A percentile compares a stretch with the other conserved stretches of the same genome.
phyloP scores from a whole-genome alignment of 2,888 invertebrate species.

The Hemaris fuciformis region DNA sequence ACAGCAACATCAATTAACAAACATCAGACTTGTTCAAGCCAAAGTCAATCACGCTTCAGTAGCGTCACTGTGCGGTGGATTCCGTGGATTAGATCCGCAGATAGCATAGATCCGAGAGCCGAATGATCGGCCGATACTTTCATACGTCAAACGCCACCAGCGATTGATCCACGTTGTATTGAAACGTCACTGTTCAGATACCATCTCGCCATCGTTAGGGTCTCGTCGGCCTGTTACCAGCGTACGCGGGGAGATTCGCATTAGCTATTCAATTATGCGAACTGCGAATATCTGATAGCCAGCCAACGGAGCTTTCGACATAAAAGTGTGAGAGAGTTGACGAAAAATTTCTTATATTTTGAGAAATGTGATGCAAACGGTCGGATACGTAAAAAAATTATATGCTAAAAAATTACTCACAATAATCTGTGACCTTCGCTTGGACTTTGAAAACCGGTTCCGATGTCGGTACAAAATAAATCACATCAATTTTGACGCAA shows the following conservation, averaged over 20 bases:
- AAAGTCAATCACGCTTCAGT: constrained; percentile 4
- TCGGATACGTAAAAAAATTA: background rate
- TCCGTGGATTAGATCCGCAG: constrained; percentile 44
- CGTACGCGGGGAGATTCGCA: constrained; percentile 52
- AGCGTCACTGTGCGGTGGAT: constrained; percentile 31
- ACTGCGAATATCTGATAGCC: constrained; percentile 64
- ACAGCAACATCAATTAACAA: constrained; percentile 8
- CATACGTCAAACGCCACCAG: constrained; percentile 40
- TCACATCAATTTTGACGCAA: no score
- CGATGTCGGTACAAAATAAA: background rate
- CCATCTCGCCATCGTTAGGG: constrained; percentile 71
- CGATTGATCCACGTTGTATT: constrained; percentile 73
- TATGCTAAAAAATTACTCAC: background rate
- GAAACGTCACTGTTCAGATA: constrained; percentile 75
- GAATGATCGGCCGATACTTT: constrained; percentile 56
- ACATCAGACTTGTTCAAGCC: background rate
- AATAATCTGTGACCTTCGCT: background rate
- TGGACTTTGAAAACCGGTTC: background rate
- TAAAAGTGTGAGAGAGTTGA: constrained; percentile 55
- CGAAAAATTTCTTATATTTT: constrained; percentile 34
- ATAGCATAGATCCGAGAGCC: constrained; percentile 40
- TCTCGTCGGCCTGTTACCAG: constrained; percentile 46
- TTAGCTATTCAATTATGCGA: constrained; percentile 77
- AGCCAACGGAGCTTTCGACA: constrained; percentile 49
- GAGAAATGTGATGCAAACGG: constrained; percentile 33